Conservation (phyloP, 2,888 invertebrate genomes). For the Carcina quercana region DNA sequence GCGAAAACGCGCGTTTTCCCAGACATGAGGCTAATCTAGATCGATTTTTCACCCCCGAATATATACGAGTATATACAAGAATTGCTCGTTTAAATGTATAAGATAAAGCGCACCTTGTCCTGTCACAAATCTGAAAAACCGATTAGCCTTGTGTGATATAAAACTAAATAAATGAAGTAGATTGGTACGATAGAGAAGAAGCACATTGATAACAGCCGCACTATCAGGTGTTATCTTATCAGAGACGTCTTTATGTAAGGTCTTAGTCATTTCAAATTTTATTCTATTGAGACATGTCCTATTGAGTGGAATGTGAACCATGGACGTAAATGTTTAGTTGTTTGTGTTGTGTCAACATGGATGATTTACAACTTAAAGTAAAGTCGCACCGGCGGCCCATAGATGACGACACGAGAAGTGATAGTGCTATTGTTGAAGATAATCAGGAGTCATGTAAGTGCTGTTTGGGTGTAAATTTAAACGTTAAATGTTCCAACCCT, state of each 20-base stretch:
- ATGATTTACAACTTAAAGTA: constrained; percentile 32
- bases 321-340: constrained; percentile 21
- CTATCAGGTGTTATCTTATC: constrained; percentile 58
- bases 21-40: no score
- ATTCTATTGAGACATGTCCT: constrained; percentile 37
- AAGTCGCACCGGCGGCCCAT: constrained; percentile 50
- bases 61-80: no score
- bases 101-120: no score
- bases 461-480: no score
- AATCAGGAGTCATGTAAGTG: constrained; percentile 19
- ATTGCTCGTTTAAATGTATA: no score
- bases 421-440: constrained; percentile 47
- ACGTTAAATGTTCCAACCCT: no score
- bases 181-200: constrained; percentile 24
- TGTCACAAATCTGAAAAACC: no score
- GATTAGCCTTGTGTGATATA: not conserved
- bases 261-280: constrained; percentile 58
- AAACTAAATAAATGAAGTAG: not conserved
- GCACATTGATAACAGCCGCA: constrained; percentile 46
- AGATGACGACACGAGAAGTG: constrained; percentile 61
- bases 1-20: no score
- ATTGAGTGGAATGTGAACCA: constrained; percentile 23
- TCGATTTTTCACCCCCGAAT: no score
- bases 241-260: constrained; percentile 32
- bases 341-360: constrained; percentile 39